Percentiles rank a stretch among this genome's conserved stretches.
phyloP scores from a whole-genome alignment of 1,140 invertebrate genomes.

The Ooceraea biroi region DNA sequence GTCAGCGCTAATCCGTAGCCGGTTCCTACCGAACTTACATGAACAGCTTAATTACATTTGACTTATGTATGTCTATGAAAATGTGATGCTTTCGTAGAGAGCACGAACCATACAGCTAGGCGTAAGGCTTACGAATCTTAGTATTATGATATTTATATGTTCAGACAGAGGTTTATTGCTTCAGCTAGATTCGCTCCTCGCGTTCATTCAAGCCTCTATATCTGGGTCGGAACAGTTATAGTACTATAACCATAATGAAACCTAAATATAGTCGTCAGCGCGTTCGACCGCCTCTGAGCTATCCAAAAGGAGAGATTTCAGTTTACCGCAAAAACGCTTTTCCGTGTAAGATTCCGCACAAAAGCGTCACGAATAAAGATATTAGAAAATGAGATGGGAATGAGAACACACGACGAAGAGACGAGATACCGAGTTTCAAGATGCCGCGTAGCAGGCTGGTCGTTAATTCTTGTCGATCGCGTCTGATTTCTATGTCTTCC shows the following conservation, averaged over 20 bases:
- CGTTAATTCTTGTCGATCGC: too few species aligned
- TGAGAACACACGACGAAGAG: too few species aligned
- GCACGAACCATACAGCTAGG: not conserved
- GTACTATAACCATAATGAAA: slow-evolving; percentile 26
- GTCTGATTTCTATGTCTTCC: not conserved
- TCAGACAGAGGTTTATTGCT: slow-evolving; percentile 17
- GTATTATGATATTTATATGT: slow-evolving; percentile 9
- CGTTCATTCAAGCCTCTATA: slow-evolving; percentile 25
- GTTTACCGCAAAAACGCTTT: not conserved
- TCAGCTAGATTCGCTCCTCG: not conserved
- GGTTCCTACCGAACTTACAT: not conserved
- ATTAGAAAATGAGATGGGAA: too few species aligned
- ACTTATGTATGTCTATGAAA: slow-evolving; percentile 19
- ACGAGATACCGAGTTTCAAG: too few species aligned
- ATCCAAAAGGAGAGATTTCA: slow-evolving; percentile 10
- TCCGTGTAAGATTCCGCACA: not conserved
- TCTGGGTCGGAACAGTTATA: not conserved
- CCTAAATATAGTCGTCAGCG: slow-evolving; percentile 21
- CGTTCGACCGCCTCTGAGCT: not conserved
- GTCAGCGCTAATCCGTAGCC: not conserved
- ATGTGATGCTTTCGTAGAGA: not conserved
- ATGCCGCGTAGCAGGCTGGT: too few species aligned
- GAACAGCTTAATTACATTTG: slow-evolving; percentile 14
- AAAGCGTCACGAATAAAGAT: slow-evolving; percentile 1
- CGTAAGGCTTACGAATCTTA: not conserved